These are phyloP conservation scores for Muscicapa comitata DNA, from an alignment of 2,797 vertebrate species.

Conservation along the genomic window DNA sequence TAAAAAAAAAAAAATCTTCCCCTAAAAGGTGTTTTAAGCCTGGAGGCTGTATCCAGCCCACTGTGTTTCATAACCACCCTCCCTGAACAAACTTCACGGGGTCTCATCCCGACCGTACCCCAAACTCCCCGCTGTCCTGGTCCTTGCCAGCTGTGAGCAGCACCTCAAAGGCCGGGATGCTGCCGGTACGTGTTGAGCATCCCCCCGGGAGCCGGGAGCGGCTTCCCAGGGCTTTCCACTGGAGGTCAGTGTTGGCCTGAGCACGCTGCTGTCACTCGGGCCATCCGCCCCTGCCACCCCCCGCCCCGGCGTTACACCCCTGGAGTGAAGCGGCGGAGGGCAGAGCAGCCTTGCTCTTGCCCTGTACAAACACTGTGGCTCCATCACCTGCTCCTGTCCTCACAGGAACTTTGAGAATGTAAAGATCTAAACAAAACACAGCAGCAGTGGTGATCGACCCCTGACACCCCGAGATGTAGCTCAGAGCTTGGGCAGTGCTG, in stretches of 20 bases:
- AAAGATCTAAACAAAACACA: accelerated
- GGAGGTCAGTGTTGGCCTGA: constrained; percentile 48
- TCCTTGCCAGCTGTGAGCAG: accelerated
- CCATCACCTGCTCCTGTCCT: background rate
- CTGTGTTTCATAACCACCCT: background rate
- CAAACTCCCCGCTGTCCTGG: background rate
- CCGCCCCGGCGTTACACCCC: accelerated
- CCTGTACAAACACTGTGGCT: background rate
- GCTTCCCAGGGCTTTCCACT: constrained; percentile 37
- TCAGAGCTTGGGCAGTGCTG: background rate
- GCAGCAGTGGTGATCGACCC: background rate
- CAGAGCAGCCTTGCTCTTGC: background rate
- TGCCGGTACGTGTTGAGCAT: accelerated
- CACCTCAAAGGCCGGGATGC: background rate
- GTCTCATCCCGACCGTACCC: background rate
- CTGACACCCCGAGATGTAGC: accelerated
- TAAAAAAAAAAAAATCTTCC: too few relatives aligned
- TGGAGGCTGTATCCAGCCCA: background rate
- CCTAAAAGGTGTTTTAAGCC: background rate
- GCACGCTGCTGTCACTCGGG: background rate
- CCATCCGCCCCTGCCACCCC: background rate
- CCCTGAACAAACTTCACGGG: background rate
- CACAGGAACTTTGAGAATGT: accelerated
- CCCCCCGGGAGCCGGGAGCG: background rate
- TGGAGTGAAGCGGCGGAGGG: accelerated